A percentile compares a stretch with the other conserved stretches of the same genome.
Conservation (phyloP, 2,113 vertebrate genomes). For the Syrmaticus mikado region DNA sequence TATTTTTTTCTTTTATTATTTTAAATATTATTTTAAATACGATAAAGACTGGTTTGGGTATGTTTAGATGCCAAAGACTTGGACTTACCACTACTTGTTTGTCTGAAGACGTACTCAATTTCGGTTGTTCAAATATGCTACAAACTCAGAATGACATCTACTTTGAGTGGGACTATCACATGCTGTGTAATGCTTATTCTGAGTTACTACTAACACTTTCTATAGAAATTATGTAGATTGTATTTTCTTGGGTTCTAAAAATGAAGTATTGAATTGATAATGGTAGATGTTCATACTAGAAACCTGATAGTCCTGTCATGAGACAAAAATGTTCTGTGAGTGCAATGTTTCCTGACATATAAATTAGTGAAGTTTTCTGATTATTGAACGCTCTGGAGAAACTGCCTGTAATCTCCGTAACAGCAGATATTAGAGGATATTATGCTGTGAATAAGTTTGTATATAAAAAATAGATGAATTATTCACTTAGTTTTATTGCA, state of each 20-base stretch:
- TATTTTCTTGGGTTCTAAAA: neutral
- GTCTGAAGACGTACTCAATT: neutral
- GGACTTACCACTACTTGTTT: neutral
- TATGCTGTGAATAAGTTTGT: slow-evolving; percentile 46
- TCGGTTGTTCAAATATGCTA: neutral
- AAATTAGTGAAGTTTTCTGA: neutral
- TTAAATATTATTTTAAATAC: neutral
- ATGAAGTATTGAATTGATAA: neutral
- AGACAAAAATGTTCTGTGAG: neutral
- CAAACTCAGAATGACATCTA: neutral
- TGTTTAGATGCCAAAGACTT: neutral
- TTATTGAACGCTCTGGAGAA: slow-evolving; percentile 11
- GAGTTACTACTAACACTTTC: neutral
- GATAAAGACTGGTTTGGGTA: neutral
- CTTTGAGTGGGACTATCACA: neutral
- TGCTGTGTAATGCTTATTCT: neutral
- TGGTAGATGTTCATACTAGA: neutral
- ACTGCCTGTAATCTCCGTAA: neutral
- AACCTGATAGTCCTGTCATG: neutral
- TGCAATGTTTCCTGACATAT: neutral
- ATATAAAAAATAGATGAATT: slow-evolving; percentile 43
- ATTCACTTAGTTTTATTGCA: slow-evolving; percentile 43
- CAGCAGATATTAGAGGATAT: slow-evolving; percentile 15
- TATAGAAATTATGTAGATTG: neutral
- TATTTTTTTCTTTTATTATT: neutral